A percentile compares a stretch with the other conserved stretches of the same genome.
Conservation (phyloP, 1,140 invertebrate species). For the Drosophila yakuba region DNA sequence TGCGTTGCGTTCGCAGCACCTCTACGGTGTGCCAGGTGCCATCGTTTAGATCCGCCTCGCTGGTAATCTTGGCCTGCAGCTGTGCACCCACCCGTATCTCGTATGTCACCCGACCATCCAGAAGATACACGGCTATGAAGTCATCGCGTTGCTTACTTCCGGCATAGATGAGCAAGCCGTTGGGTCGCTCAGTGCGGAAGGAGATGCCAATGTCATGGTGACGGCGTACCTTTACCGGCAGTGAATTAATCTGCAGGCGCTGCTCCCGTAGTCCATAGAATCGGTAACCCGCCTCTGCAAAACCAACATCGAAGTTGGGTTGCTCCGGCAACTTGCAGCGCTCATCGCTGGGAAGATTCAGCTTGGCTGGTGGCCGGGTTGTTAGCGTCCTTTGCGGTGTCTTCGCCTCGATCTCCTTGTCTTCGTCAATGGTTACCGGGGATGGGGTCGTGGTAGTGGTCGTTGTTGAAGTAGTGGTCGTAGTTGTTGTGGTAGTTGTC, state of each 20-base stretch:
- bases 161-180: slow-evolving; percentile 94
- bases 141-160: slow-evolving; percentile 89
- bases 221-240: slow-evolving; percentile 87
- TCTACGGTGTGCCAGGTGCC: slow-evolving; percentile 93
- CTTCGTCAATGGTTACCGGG: slow-evolving; percentile 14
- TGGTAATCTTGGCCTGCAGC: slow-evolving; percentile 87
- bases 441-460: slow-evolving; percentile 38
- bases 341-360: slow-evolving; percentile 66
- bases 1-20: slow-evolving; percentile 86
- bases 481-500: slow-evolving; percentile 9
- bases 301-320: slow-evolving; percentile 79
- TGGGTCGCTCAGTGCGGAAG: slow-evolving; percentile 91
- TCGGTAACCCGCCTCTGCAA: slow-evolving; percentile 72
- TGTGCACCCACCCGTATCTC: slow-evolving; percentile 89
- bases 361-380: slow-evolving; percentile 46
- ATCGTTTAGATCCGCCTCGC: slow-evolving; percentile 89
- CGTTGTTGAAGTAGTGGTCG: slow-evolving; percentile 42
- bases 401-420: slow-evolving; percentile 12
- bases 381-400: slow-evolving; percentile 35
- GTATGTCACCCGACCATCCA: slow-evolving; percentile 91
- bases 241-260: slow-evolving; percentile 89
- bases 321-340: slow-evolving; percentile 86
- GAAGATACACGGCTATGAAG: slow-evolving; percentile 92
- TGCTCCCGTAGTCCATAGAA: slow-evolving; percentile 89
- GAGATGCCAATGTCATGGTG: slow-evolving; percentile 91